Base-by-base conservation (phyloP, 2,888 invertebrate genomes). In the Colletes collaris region DNA sequence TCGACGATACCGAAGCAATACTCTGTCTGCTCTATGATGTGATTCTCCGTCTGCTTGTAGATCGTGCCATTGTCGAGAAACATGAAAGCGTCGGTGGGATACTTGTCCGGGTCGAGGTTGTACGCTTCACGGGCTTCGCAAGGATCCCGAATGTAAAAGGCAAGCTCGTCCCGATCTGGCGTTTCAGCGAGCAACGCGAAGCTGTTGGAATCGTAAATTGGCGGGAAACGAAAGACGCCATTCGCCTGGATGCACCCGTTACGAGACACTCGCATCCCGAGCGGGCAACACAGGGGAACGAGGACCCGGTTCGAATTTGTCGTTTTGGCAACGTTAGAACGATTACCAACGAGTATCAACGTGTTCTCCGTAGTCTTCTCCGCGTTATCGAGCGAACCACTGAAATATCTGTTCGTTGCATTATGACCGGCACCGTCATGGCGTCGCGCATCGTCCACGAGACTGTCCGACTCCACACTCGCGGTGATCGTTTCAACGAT, bases 1-100 rank as follows among this genome's bases (percentile, higher is more conserved):
- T 53, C 27, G 10, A 16, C 4, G 4, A 74, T n/a, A 0, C 73
- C 86, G 16, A 91, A 53, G 55, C 91, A 92, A 19, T 87, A 91
- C 0, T 81, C 13, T 4, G 0, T 53, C 8, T 64, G 67, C 0
- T 58, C 19, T 5, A 37, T 0, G 0, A 13, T 0, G 0, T 37
- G 8, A 3, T 19, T 1, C 10, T 27, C 11, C 1, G 0, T 0
- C 2, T 13, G 2, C 13, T 46, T 67, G 27, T 86, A 86, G 5
- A 91, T 46, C 4, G 89, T 86, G 3, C 90, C 90, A 49, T 91
- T 90, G 5, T 71, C 53, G 6, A 90, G 67, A 2, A 91, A 27
- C 50, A 69, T 66, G 44, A 81, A 90, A 0, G 80, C 86, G 4
- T 83, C 79, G 0, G 83, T 72, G 13, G 35, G 1, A 0, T 68